Evolutionary conservation across 1,140 invertebrate genomes (phyloP).

Genomic region (Micrasema minimum): DNA sequence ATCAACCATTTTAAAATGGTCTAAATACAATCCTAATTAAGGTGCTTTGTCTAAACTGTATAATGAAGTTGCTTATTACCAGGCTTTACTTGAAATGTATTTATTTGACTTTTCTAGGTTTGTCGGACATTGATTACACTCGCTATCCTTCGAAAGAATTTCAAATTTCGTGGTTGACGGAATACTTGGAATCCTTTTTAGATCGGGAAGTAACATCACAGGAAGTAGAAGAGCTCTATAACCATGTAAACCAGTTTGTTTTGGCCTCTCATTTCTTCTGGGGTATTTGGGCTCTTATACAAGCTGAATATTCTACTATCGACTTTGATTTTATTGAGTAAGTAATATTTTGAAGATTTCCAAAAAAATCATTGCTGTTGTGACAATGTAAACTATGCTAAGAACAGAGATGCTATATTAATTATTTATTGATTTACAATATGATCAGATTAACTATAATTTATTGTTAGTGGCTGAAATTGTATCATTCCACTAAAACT

Average conservation of each 20-base stretch:
- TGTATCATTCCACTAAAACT: not conserved
- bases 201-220: conserved; percentile 63
- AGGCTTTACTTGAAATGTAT: too few relatives aligned
- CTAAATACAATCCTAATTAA: too few relatives aligned
- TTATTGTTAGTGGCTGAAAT: not conserved
- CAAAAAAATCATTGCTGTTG: not conserved
- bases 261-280: conserved; percentile 90
- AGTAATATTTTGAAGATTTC: conserved; percentile 58
- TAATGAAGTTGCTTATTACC: too few relatives aligned
- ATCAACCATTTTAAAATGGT: too few relatives aligned
- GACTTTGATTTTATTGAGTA: conserved; percentile 95
- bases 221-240: conserved; percentile 77
- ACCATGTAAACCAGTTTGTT: conserved; percentile 83
- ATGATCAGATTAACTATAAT: not conserved
- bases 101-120: conserved; percentile 66
- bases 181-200: conserved; percentile 78
- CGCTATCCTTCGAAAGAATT: conserved; percentile 84
- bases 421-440: not conserved
- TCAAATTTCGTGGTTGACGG: conserved; percentile 83
- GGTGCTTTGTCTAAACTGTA: too few relatives aligned
- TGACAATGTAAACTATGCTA: not conserved
- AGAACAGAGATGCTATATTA: not conserved
- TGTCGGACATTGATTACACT: conserved; percentile 79
- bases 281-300: conserved; percentile 93
- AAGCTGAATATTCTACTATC: conserved; percentile 89